Percentiles rank a stretch among this genome's conserved stretches.
Conservation (phyloP, 2,797 vertebrate genomes). For the Fistularia tabacaria region DNA sequence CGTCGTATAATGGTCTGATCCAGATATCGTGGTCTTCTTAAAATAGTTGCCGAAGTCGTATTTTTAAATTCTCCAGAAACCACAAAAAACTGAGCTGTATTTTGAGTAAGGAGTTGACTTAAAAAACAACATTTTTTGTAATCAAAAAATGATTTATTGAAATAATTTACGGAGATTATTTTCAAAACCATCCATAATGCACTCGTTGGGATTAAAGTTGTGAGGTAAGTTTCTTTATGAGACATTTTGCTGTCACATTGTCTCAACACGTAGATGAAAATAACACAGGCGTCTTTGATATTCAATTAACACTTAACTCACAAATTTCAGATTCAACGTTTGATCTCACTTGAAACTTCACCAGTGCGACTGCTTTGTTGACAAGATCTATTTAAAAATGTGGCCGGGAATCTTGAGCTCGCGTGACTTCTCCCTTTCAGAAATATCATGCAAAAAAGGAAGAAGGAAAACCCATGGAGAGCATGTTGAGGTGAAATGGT, state of each 20-base stretch:
- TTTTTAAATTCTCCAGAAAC: no score
- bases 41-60: no score
- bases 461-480: constrained; percentile 9
- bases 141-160: no score
- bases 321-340: constrained; percentile 45
- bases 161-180: constrained; percentile 29
- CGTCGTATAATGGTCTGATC: no score
- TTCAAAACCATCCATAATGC: constrained; percentile 54
- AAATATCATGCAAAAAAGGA: constrained; percentile 13
- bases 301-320: constrained; percentile 47
- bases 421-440: constrained; percentile 37
- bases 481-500: constrained; percentile 52
- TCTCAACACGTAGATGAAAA: constrained; percentile 20
- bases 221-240: constrained; percentile 44
- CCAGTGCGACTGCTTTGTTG: constrained; percentile 21
- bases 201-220: constrained; percentile 25
- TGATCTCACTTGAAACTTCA: constrained; percentile 41
- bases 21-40: no score
- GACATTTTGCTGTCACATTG: constrained; percentile 10
- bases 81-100: no score
- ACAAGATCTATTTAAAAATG: constrained; percentile 29
- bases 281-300: constrained; percentile 33
- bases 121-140: no score
- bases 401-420: constrained; percentile 11
- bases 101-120: no score